Base-by-base conservation (phyloP, 2,797 vertebrate species). In the Danio choprae region DNA sequence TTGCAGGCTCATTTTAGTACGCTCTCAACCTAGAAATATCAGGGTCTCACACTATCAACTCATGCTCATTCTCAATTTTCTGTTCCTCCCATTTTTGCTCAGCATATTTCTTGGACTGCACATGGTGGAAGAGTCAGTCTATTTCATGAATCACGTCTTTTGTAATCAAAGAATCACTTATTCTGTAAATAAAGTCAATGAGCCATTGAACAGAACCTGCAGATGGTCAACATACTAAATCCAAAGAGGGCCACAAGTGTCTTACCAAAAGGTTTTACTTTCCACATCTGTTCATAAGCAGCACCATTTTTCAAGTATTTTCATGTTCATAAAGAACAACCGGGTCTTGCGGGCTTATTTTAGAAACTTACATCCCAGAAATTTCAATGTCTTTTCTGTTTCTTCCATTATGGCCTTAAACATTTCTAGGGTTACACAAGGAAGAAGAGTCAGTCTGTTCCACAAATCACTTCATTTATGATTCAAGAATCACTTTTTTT, bases 81-180 rank as follows among this genome's bases (percentile, higher is more conserved):
- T 67, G 20, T 77, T 70, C 22, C 16, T 78, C 29, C 22, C 44
- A 78, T 70, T 70, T 51, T 22, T 41, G 51, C 64, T 50, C 58
- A 2, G 40, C 22, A 10, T 3, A 8, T 59, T 58, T 69, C 43
- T 60, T 50, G 3, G 16, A 63, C 16, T 59, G 41, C 12, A 13
- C 63, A 60, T 41, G 22, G 7, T 48, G 50, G 10, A 50, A 62
- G 51, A 68, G 7, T 46, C 74, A 15, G 10, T 43, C 7, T 6
- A 5, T 78, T 20, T 16, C 51, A 58, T 59, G 64, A 59, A 77
- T 68, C 51, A 69, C 36, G 59, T 7, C 22, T 40, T 40, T 79
- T 62, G 56, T 62, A 70, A 70, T 79, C 29, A 29, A 29, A 29
- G 29, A 29, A 3, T 29, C 29, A 29, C 29, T 29, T 29, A 29